Evolutionary conservation across 1,140 invertebrate genomes (phyloP), one percentile per base, ranked within the genome.

Genomic region (Latrodectus geometricus): DNA sequence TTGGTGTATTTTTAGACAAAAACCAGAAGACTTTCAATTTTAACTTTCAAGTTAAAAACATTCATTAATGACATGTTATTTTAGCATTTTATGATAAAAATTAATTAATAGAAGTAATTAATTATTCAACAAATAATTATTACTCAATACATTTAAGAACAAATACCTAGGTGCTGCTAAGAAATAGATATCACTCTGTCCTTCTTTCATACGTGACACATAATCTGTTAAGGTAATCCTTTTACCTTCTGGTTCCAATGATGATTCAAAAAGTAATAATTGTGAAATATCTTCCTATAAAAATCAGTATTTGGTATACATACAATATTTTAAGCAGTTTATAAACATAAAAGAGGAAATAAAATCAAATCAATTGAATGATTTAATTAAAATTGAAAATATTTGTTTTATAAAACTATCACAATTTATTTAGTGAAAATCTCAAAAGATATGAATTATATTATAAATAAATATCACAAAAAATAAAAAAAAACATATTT

Each of bases 231-330:
- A 91, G n/a, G 94, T 96, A 9, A 96, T 94, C 88, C 94, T 93
- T 88, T 95, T 93, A 0, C 95, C 96, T n/a, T 93, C 91, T 49
- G 94, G 91, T 66, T 93, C 92, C 78, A 94, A 94, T 4, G 97
- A 99, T 0, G 97, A 97, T 92, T 99, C 97, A 91, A 98, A 99
- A 75, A 96, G 92, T 77, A 99, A 91, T 35, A 99, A 92, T 91
- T 97, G 97, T 0, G 95, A 94, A 88, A 99, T 96, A 89, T 97
- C 95, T 92, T 99, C 97, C 95, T 97, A 89, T 17, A 92, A 92
- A 88, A 81, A 48, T 21, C 2, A 23, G 49, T 12, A 68, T 1
- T 50, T 21, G 7, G 8, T 56, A n/a, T n/a, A 76, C 7, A 76
- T 35, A 49, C 2, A 49, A 14, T 21, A 79, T 23, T n/a, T 48